A percentile compares a stretch with the other conserved stretches of the same genome.
phyloP scores from a whole-genome alignment of 2,888 invertebrate species.

The Anaspis maculata region DNA sequence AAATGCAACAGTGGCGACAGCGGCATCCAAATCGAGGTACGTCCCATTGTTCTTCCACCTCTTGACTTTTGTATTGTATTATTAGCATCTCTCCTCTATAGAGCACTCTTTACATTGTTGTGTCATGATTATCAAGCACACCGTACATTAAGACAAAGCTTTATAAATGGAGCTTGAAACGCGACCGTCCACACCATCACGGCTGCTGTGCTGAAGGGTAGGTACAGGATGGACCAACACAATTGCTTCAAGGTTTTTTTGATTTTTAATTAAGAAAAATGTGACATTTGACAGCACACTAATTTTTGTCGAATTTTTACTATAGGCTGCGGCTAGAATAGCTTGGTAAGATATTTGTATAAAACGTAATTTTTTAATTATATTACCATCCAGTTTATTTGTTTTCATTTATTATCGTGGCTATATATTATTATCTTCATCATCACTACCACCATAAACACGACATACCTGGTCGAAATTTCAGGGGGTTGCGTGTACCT shows the following conservation, averaged over 20 bases:
- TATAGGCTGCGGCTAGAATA: slow-evolving; percentile 44
- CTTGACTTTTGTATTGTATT: too few species aligned
- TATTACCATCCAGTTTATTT: slow-evolving; percentile 12
- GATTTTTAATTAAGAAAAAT: background rate
- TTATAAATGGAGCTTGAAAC: too few species aligned
- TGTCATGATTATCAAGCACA: slow-evolving; percentile 8
- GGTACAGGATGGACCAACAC: background rate
- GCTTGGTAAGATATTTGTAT: slow-evolving; percentile 42
- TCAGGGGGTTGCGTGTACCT: too few species aligned
- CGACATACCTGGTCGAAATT: too few species aligned
- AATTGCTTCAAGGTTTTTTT: background rate
- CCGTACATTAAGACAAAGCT: too few species aligned
- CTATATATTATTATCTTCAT: too few species aligned
- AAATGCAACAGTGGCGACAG: slow-evolving; percentile 70
- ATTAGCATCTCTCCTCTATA: slow-evolving; percentile 3
- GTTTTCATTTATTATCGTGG: too few species aligned
- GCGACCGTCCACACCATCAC: too few species aligned
- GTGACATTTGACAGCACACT: slow-evolving; percentile 24
- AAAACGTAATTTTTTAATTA: slow-evolving; percentile 18
- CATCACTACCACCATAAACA: too few species aligned
- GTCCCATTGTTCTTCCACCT: slow-evolving; percentile 9
- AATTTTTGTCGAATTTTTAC: slow-evolving; percentile 37
- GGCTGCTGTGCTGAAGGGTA: background rate
- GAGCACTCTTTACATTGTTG: too few species aligned
- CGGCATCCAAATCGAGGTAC: slow-evolving; percentile 60